Evolutionary conservation across 2,888 invertebrate species (phyloP).

Genomic region (Patella depressa): DNA sequence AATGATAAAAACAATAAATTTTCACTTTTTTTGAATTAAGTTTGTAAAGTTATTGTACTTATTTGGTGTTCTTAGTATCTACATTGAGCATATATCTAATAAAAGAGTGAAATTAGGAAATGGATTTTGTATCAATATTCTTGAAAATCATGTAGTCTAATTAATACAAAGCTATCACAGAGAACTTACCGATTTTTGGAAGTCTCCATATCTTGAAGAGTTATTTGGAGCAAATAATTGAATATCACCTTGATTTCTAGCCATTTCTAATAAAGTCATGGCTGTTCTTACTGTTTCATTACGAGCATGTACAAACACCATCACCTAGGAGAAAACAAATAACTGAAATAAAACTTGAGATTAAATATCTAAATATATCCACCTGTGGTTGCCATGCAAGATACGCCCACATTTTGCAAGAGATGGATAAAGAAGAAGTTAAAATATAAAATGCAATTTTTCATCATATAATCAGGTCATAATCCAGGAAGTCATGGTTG

Average conservation of each 20-base stretch:
- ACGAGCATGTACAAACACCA: slow-evolving; percentile 98
- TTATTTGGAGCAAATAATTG: slow-evolving; percentile 57
- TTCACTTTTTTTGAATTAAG: neutral
- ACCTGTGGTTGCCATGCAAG: no score
- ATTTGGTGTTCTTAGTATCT: no score
- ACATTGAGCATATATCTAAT: no score
- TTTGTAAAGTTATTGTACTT: no score
- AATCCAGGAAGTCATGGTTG: neutral
- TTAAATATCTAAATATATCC: neutral
- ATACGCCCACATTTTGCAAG: no score
- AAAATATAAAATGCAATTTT: neutral
- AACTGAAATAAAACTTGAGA: neutral
- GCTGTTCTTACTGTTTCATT: slow-evolving; percentile 95
- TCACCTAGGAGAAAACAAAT: slow-evolving; percentile 74
- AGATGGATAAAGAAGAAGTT: no score
- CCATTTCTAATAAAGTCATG: slow-evolving; percentile 83
- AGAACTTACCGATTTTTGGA: slow-evolving; percentile 75
- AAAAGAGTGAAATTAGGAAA: no score
- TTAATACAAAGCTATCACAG: no score
- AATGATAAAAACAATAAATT: neutral
- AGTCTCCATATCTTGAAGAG: slow-evolving; percentile 75
- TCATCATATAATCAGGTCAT: neutral
- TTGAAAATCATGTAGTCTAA: no score
- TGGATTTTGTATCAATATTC: no score
- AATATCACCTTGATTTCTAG: slow-evolving; percentile 67